Evolutionary conservation across 1,140 invertebrate species (phyloP), one percentile per base, ranked within the genome.

Genomic region (Camponotus floridanus): DNA sequence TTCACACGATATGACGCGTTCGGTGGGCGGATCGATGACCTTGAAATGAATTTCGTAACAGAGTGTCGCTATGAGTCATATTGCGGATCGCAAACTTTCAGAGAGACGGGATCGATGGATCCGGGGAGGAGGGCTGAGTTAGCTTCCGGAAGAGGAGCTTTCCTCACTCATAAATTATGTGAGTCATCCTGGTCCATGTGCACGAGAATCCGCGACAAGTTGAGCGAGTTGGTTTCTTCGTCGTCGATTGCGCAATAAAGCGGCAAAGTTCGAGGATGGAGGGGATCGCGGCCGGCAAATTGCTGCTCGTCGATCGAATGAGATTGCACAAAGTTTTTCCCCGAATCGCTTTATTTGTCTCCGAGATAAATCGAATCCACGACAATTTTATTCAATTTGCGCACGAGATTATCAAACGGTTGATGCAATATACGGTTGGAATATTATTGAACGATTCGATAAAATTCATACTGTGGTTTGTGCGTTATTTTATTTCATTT

Each of bases 21-120:
- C 11, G 36, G 86, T 89, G 89, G 86, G 89, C 87, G 76, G 85
- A 90, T 78, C 71, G 85, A 79, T 84, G 87, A 87, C 87, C 89
- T 91, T 88, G 89, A 51, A 51, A 51, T 51, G 48, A 76, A 90
- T 90, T 85, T 88, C 55, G 87, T 31, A 55, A 73, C 76, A 85
- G 80, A 61, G 59, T 51, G 21, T 55, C 55, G 59, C 68, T 68
- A 59, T 90, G 87, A 90, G 79, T 91, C 85, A 88, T 39, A 31
- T 61, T 71, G 80, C 88, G 76, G 76, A 85, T 89, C 48, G 78
- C 87, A 80, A 51, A 85, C 81, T 90, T 89, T 91, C 21, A 45
- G 76, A 70, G 79, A 76, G 85, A 70, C 84, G 71, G 48, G 65
- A 89, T 90, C 89, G 59, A 87, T 84, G 87, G 26, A 26, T 26